Base-by-base conservation (phyloP, 1,140 invertebrate genomes). In the Daktulosphaira vitifoliae region DNA sequence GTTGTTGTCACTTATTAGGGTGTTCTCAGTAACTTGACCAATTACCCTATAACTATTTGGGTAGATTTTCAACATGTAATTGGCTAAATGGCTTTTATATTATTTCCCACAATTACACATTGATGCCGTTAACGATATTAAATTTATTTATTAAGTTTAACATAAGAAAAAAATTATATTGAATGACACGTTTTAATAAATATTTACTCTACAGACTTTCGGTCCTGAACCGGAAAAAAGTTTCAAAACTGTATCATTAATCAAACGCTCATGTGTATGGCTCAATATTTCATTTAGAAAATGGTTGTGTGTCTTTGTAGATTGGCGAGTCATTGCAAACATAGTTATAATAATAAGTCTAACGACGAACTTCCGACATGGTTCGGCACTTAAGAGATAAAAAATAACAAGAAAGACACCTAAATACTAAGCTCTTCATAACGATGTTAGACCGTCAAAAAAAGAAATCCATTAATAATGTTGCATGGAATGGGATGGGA, bases 381-480 rank as follows among this genome's bases (percentile, higher is more conserved):
- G 56, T 62, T 62, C 56, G 42, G 56, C 56, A 62, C 56, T 62
- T 46, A 48, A 23, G 42, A 62, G 56, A 62, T 48, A 16, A 16
- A 5, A 3, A 15, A 11, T 3, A 44, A 44, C 54, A 25, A 44
- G 11, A 11, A 33, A 33, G 29, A 33, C 29, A 11, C 29, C 5
- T 44, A 59, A 44, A 25, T 22, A 62, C 5, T 48, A 33, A 48
- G 56, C 56, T 62, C 56, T 62, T 62, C 56, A 62, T 62, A 62
- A 62, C 29, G 56, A 62, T 48, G 56, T 62, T 48, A 13, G 54
- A 39, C 38, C 20, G 54, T 26, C 23, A 13, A 8, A 29, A 22
- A 62, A 62, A 62, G 16, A 62, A 62, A 62, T 48, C 56, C 56
- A 62, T 62, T 62, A 62, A 62, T 62, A 23, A 46, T 39, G 56